These are phyloP conservation scores for Coelinius sp. DNA, from an alignment of 2,888 invertebrate genomes.

Conservation along the genomic window DNA sequence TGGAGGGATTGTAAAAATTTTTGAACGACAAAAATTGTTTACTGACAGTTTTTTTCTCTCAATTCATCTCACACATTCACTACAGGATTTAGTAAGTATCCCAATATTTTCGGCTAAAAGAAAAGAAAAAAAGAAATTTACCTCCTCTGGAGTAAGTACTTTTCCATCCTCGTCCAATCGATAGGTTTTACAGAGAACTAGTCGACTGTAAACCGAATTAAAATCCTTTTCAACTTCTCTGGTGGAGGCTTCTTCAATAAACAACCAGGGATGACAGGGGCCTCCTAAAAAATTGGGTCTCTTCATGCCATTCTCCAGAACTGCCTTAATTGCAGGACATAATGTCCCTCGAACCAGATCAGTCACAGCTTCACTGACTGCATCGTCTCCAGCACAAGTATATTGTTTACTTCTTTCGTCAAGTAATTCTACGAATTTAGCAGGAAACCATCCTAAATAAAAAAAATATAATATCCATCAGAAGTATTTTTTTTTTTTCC, in stretches of 20 bases:
- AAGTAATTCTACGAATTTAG: conserved; percentile 94
- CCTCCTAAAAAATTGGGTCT: conserved; percentile 89
- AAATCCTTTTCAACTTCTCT: conserved; percentile 98
- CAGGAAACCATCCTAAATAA: conserved; percentile 90
- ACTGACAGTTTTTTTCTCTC: too few relatives aligned
- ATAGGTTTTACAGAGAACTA: conserved; percentile 98
- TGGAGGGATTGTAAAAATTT: too few relatives aligned
- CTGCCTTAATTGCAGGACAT: conserved; percentile 93
- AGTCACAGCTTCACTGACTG: conserved; percentile 95
- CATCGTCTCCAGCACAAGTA: conserved; percentile 95
- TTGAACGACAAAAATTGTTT: conserved; percentile 35
- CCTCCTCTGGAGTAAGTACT: conserved; percentile 98
- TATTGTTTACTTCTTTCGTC: conserved; percentile 96
- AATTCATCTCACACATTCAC: too few relatives aligned
- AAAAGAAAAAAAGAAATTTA: conserved; percentile 58
- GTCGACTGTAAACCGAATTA: conserved; percentile 95
- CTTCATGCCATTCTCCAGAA: conserved; percentile 95
- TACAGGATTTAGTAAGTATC: conserved; percentile 29
- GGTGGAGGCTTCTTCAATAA: conserved; percentile 97
- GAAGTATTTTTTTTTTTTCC: too few relatives aligned
- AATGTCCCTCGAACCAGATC: conserved; percentile 95
- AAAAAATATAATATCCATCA: neutral
- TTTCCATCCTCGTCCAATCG: conserved; percentile 98
- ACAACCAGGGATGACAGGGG: conserved; percentile 98
- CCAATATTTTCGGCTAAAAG: conserved; percentile 30